These are phyloP conservation scores for Celastrina argiolus DNA, from an alignment of 2,888 invertebrate genomes.

Conservation along the genomic window DNA sequence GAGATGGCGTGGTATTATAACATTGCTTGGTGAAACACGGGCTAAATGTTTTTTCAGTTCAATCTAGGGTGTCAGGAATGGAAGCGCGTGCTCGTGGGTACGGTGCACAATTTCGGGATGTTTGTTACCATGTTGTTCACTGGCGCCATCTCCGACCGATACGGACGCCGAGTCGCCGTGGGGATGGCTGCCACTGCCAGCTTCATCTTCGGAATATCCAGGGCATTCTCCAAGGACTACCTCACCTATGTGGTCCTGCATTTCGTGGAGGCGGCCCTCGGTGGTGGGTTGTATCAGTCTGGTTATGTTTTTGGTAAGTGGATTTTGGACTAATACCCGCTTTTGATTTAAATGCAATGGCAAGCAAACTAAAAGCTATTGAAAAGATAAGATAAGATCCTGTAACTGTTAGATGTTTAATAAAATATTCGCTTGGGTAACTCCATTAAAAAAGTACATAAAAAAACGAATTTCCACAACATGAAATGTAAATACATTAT, in stretches of 20 bases:
- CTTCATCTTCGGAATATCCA: conserved; percentile 73
- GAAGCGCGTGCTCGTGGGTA: conserved; percentile 85
- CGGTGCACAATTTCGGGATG: conserved; percentile 83
- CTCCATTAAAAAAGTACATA: too few relatives aligned
- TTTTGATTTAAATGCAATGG: background rate
- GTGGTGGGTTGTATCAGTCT: conserved; percentile 78
- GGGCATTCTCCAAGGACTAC: conserved; percentile 77
- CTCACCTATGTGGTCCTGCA: conserved; percentile 74
- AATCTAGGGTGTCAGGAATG: conserved; percentile 82
- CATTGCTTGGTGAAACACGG: too few relatives aligned
- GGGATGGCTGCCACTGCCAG: conserved; percentile 71
- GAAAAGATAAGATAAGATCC: too few relatives aligned
- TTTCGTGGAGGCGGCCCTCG: conserved; percentile 76
- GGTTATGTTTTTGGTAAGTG: conserved; percentile 79
- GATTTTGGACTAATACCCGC: background rate
- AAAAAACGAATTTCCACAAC: too few relatives aligned
- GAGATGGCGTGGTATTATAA: too few relatives aligned
- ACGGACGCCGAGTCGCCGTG: conserved; percentile 80
- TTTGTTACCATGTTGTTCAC: conserved; percentile 84
- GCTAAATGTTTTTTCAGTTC: conserved; percentile 76
- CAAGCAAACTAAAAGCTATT: too few relatives aligned
- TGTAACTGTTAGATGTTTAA: too few relatives aligned
- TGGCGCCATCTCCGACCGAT: conserved; percentile 85
- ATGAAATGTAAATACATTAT: too few relatives aligned
- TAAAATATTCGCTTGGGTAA: too few relatives aligned